phyloP scores from a whole-genome alignment of 2,797 vertebrate genomes.

The Semaprochilodus insignis region DNA sequence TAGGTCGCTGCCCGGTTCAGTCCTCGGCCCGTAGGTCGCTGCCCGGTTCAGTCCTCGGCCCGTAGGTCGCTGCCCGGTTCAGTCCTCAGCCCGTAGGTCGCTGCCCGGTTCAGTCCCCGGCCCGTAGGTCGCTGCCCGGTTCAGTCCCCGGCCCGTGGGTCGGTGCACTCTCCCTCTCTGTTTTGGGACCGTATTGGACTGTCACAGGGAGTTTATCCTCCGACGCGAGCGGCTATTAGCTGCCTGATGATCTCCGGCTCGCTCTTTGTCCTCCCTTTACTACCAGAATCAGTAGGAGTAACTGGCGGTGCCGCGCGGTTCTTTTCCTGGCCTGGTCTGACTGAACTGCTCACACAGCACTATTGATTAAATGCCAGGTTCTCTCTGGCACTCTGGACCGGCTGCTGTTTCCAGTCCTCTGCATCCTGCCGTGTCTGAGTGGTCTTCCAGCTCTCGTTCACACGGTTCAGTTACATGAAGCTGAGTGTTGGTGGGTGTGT shows the following conservation, averaged over 20 bases:
- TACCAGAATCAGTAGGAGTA: not conserved
- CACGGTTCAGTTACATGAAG: not conserved
- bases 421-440: not conserved
- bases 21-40: too few species aligned
- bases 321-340: not conserved
- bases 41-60: too few species aligned
- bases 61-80: too few species aligned
- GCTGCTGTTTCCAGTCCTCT: not conserved
- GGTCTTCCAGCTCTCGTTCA: not conserved
- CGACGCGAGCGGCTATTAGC: not conserved
- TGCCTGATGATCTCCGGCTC: not conserved
- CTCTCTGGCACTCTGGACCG: not conserved
- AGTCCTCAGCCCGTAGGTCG: too few species aligned
- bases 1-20: too few species aligned
- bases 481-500: too few species aligned
- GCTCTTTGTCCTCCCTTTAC: not conserved
- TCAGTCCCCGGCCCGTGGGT: too few species aligned
- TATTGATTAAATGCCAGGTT: slow-evolving; percentile 3
- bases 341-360: not conserved
- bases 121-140: not conserved
- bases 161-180: too few species aligned
- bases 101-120: too few species aligned
- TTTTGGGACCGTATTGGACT: not conserved
- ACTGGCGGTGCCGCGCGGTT: not conserved
- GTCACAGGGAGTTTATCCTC: not conserved